phyloP scores from a whole-genome alignment of 2,113 vertebrate genomes.

The Solea solea region DNA sequence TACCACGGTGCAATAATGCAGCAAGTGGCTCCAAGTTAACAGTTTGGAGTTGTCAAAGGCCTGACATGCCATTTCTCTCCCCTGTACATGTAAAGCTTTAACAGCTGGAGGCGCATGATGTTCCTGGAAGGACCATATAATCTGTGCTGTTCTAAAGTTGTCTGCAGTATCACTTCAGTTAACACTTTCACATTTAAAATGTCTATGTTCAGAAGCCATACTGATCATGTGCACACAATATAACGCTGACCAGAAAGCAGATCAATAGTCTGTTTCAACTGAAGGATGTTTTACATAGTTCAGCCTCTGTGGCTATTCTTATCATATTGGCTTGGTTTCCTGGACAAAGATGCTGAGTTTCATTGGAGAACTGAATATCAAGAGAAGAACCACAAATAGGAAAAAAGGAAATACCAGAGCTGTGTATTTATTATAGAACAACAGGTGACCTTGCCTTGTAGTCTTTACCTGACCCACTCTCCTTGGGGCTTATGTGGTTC shows the following conservation, averaged over 20 bases:
- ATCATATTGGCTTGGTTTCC: conserved; percentile 22
- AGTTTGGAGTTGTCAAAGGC: conserved; percentile 38
- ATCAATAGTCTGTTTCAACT: conserved; percentile 31
- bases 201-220: conserved; percentile 7
- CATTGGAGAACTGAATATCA: conserved; percentile 38
- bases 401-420: conserved; percentile 32
- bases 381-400: conserved; percentile 48
- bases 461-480: conserved; percentile 8
- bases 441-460: conserved; percentile 55
- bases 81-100: conserved; percentile 27
- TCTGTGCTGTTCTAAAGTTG: conserved; percentile 4
- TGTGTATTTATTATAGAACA: conserved; percentile 28
- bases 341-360: conserved; percentile 14
- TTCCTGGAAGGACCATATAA: conserved; percentile 26
- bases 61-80: conserved; percentile 29
- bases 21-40: conserved; percentile 43
- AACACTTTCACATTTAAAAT: conserved; percentile 6
- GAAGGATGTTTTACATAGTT: conserved; percentile 12
- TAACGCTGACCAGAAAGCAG: conserved; percentile 6
- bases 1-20: conserved; percentile 48
- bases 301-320: conserved; percentile 38
- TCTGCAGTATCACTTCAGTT: conserved; percentile 11
- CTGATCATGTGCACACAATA: neutral
- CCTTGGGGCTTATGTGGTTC: conserved; percentile 44
- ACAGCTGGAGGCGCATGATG: conserved; percentile 26